Evolutionary conservation across 2,113 vertebrate genomes (phyloP).

Genomic region (Hiodon tergisus): DNA sequence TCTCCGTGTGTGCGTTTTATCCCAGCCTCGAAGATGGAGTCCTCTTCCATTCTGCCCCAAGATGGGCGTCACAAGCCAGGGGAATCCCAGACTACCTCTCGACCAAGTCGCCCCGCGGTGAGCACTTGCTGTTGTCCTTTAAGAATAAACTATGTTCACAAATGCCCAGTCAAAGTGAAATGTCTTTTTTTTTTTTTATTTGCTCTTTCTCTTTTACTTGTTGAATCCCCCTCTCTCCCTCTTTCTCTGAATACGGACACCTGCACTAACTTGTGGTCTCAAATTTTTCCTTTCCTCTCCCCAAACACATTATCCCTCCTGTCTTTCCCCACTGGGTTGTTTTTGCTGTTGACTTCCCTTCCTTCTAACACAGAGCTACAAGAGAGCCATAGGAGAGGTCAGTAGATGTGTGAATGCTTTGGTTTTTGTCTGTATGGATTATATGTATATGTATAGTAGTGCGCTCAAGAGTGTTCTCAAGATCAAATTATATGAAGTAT

Average conservation of each 20-base stretch:
- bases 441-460: neutral
- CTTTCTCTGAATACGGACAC: neutral
- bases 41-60: conserved; percentile 70
- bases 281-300: neutral
- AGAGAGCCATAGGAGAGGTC: conserved; percentile 90
- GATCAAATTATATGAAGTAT: too few species aligned
- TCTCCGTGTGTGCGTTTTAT: neutral
- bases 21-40: conserved; percentile 75
- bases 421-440: neutral
- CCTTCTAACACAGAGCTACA: conserved; percentile 76
- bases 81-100: conserved; percentile 77
- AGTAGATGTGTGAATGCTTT: conserved; percentile 54
- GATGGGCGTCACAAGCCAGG: conserved; percentile 75
- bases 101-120: conserved; percentile 83
- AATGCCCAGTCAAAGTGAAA: neutral
- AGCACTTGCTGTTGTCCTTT: conserved; percentile 30
- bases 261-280: neutral
- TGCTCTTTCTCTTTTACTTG: too few species aligned
- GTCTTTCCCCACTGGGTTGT: conserved; percentile 7
- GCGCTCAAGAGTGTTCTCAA: neutral
- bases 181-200: neutral
- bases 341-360: neutral
- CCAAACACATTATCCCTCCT: conserved; percentile 28
- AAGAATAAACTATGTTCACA: neutral
- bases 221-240: neutral